Evolutionary conservation across 2,797 vertebrate genomes (phyloP).

Genomic region (Betta splendens): DNA sequence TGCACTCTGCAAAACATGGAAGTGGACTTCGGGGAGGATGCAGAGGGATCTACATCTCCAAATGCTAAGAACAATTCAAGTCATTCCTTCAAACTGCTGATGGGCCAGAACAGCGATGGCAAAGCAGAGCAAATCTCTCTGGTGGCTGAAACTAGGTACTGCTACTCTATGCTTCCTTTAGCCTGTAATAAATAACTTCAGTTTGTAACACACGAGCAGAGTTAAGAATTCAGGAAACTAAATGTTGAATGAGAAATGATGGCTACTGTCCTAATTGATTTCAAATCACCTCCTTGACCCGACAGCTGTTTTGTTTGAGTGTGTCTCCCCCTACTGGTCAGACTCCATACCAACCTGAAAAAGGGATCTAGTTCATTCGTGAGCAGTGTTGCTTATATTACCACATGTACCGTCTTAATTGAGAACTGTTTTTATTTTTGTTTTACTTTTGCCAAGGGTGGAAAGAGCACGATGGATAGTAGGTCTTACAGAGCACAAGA

Average conservation of each 20-base stretch:
- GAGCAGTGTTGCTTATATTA: not conserved
- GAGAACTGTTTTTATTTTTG: slow-evolving; percentile 7
- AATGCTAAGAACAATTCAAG: slow-evolving; percentile 63
- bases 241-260: not conserved
- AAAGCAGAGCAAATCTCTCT: slow-evolving; percentile 83
- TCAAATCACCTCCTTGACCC: not conserved
- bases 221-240: not conserved
- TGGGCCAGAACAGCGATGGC: slow-evolving; percentile 90
- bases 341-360: slow-evolving; percentile 2
- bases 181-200: not conserved
- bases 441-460: slow-evolving; percentile 80
- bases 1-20: slow-evolving; percentile 86
- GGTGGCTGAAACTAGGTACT: slow-evolving; percentile 87
- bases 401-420: not conserved
- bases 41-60: slow-evolving; percentile 54
- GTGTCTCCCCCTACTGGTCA: slow-evolving; percentile 63
- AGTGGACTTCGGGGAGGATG: slow-evolving; percentile 78
- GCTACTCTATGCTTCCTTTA: not conserved
- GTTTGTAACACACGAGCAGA: not conserved
- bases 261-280: not conserved
- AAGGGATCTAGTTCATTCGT: not conserved
- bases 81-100: slow-evolving; percentile 82
- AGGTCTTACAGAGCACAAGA: slow-evolving; percentile 81
- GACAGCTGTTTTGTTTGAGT: slow-evolving; percentile 2
- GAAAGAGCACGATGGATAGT: slow-evolving; percentile 92